These are phyloP conservation scores for Gobio gobio DNA, from an alignment of 2,113 vertebrate genomes.

Conservation along the genomic window DNA sequence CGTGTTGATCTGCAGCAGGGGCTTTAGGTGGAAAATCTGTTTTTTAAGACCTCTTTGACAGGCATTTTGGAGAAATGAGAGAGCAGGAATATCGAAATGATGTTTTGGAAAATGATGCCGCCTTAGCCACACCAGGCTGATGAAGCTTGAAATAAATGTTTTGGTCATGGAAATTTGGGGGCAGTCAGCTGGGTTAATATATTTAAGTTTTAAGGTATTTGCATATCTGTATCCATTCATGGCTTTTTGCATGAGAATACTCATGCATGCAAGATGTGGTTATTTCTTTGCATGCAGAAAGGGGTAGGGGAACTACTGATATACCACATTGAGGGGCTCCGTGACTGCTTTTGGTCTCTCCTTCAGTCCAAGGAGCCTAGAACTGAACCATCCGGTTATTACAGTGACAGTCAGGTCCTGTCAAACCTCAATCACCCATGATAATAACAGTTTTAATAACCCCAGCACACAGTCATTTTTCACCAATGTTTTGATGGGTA, in stretches of 20 bases:
- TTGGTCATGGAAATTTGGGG: slow-evolving; percentile 10
- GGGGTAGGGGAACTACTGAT: slow-evolving; percentile 45
- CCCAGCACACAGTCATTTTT: slow-evolving; percentile 71
- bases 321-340: slow-evolving; percentile 46
- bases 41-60: slow-evolving; percentile 50
- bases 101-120: slow-evolving; percentile 67
- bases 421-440: slow-evolving; percentile 72
- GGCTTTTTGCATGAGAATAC: slow-evolving; percentile 45
- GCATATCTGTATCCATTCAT: neutral
- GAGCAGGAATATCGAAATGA: slow-evolving; percentile 39
- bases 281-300: slow-evolving; percentile 34
- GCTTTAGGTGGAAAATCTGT: slow-evolving; percentile 56
- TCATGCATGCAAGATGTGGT: neutral
- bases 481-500: slow-evolving; percentile 69
- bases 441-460: slow-evolving; percentile 79
- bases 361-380: slow-evolving; percentile 40
- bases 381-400: slow-evolving; percentile 74
- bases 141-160: slow-evolving; percentile 15
- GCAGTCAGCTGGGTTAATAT: slow-evolving; percentile 27
- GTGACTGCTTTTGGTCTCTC: slow-evolving; percentile 47
- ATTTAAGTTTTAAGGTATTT: neutral
- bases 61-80: slow-evolving; percentile 44
- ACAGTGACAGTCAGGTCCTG: slow-evolving; percentile 76
- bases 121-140: slow-evolving; percentile 17
- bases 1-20: slow-evolving; percentile 63